phyloP scores from a whole-genome alignment of 2,888 invertebrate species.

The Anoplius nigerrimus region DNA sequence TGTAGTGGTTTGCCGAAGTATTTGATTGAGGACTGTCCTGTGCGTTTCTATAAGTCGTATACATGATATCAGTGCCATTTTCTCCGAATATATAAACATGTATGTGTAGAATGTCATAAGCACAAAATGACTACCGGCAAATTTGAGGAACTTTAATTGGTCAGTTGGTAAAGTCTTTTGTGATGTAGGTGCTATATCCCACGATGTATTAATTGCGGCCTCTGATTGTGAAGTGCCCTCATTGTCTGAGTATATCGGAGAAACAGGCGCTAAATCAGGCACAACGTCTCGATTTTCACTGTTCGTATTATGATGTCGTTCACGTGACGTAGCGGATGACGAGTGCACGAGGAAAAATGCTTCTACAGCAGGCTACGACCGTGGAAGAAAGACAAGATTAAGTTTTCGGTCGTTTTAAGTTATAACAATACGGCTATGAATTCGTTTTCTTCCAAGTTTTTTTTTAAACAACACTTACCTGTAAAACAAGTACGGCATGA shows the following conservation, averaged over 20 bases:
- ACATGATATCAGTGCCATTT: constrained; percentile 7
- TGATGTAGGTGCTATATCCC: constrained; percentile 65
- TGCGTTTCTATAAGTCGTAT: constrained; percentile 81
- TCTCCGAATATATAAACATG: not conserved
- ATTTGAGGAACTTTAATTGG: constrained; percentile 86
- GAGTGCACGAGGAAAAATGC: constrained; percentile 94
- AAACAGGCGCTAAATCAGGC: constrained; percentile 70
- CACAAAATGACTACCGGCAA: constrained; percentile 79
- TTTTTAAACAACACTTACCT: constrained; percentile 72
- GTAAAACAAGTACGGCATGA: constrained; percentile 90
- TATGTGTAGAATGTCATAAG: not conserved
- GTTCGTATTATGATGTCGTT: constrained; percentile 42
- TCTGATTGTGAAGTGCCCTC: constrained; percentile 64
- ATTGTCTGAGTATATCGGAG: constrained; percentile 69
- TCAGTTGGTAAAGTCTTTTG: constrained; percentile 77
- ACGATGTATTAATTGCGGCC: constrained; percentile 57
- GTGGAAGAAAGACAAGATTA: not conserved
- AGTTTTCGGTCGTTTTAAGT: too few species aligned
- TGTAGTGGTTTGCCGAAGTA: constrained; percentile 86
- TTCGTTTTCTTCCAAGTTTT: not conserved
- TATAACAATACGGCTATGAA: too few species aligned
- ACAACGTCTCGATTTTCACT: constrained; percentile 66
- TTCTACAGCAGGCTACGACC: constrained; percentile 85
- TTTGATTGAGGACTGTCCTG: constrained; percentile 91
- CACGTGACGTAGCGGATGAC: constrained; percentile 75